Base-by-base conservation (phyloP, 2,113 vertebrate species). In the Albula glossodonta region DNA sequence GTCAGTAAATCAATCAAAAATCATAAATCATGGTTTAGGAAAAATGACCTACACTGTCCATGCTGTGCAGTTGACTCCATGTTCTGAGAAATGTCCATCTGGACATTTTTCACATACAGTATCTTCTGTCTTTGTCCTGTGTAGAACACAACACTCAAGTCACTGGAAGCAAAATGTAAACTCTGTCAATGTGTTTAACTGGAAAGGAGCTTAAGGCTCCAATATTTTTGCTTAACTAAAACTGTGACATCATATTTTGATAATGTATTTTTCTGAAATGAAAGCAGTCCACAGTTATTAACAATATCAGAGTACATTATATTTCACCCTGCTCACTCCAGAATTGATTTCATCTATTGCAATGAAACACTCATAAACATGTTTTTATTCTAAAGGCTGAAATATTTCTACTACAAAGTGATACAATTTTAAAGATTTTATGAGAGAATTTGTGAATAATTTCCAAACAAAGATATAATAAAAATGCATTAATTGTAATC, bases 71-170 rank as follows among this genome's bases (percentile, higher is more conserved):
- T 79, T 87, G 1, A 84, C 6, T 4, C 90, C 90, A n/a, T 85
- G 25, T 85, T 22, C 25, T 82, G 90, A 91, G 86, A 86, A 87
- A 82, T 41, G 87, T 12, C 88, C 89, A 13, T 0, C 2, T 48
- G 81, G 15, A 84, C 90, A 91, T 31, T 82, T 15, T 31, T 84
- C 86, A 91, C 90, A 91, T 22, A 78, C 80, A 19, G 86, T 88
- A 31, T 86, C 79, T 52, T 48, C n/a, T 19, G 0, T 86, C 41
- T 81, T 51, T 80, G 84, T 81, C 84, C 84, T 86, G 5, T n/a
- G 81, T 15, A 86, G 53, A 81, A 51, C 49, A 25, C 48, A 81
- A 51, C 17, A 82, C n/a, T 51, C 12, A 53, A 60, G 81, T 82
- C 12, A 53, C 4, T 56, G 22, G 19, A 10, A 53, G 15, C 5